Base-by-base conservation (phyloP, 2,113 vertebrate genomes). In the Saimiri boliviensis region DNA sequence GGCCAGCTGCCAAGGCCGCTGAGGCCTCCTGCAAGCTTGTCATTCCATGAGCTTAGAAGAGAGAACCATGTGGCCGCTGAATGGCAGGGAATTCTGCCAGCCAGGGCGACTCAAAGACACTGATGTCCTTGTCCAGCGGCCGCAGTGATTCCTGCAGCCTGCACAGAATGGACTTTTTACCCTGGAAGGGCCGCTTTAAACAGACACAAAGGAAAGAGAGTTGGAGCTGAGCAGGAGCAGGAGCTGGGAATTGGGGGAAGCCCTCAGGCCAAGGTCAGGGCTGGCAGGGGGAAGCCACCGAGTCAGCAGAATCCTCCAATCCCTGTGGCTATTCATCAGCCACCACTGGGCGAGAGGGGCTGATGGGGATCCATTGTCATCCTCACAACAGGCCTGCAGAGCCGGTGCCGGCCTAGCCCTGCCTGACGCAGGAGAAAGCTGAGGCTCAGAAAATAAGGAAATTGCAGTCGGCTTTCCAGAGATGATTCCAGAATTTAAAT, bases 151-250 rank as follows among this genome's bases (percentile, higher is more conserved):
- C 86, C 96, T 66, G 27, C 86, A 93, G 94, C 83, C 77, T 96
- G 82, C 42, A 45, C 56, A 52, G 91, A 97, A 94, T 79, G 86
- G 96, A 63, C 79, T 91, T 70, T 86, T 21, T 23, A 79, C 81
- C 66, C 21, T 94, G 79, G 76, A 97, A 95, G 35, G 63, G 86
- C 96, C 70, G 77, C 81, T 96, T 96, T 30, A 4, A 85, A 70
- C 98, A 56, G 25, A 86, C 45, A 40, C 13, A 19, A 42, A 10
- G 27, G 68, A 47, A 27, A 25, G 14, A 23, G 32, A 1, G 40
- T 7, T 35, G 74, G 88, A 86, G 56, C 40, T 25, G 23, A n/a
- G 74, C 2, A 7, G 1, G 27, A 21, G 52, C 45, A 45, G 86
- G 56, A 66, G 52, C 58, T 74, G 66, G 37, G 82, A 35, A 17